A percentile compares a stretch with the other conserved stretches of the same genome.
Evolutionary conservation across 2,113 vertebrate species (phyloP).

Genomic region (Pedetes capensis): DNA sequence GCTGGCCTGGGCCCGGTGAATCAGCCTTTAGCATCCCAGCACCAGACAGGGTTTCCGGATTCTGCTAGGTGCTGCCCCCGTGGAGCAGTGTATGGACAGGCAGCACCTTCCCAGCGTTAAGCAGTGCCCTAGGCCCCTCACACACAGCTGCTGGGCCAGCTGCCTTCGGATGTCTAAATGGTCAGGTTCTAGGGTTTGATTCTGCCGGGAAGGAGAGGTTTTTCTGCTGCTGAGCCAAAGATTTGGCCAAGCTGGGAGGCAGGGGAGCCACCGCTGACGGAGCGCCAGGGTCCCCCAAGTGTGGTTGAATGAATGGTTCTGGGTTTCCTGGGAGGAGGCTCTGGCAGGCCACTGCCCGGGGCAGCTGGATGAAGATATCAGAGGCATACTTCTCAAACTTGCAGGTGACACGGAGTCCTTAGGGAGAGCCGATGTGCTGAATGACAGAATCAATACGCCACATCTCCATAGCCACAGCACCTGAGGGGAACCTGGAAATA

Average conservation of each 20-base stretch:
- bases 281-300: neutral
- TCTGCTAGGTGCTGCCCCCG: neutral
- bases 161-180: too few species aligned
- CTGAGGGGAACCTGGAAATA: neutral
- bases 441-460: neutral
- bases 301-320: neutral
- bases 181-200: fast-evolving
- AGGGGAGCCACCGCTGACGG: neutral
- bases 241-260: neutral
- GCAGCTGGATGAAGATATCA: constrained; percentile 53
- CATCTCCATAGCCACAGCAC: neutral
- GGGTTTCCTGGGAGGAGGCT: fast-evolving
- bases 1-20: too few species aligned
- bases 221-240: neutral
- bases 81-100: neutral
- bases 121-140: neutral
- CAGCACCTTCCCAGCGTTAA: neutral
- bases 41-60: neutral
- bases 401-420: constrained; percentile 12
- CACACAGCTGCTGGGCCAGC: too few species aligned
- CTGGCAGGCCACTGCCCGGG: neutral
- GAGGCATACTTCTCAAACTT: constrained; percentile 8
- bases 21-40: too few species aligned
- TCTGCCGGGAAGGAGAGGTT: neutral
- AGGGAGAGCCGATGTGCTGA: constrained; percentile 39